Conservation (phyloP, 2,797 vertebrate genomes). For the Dermochelys coriacea region DNA sequence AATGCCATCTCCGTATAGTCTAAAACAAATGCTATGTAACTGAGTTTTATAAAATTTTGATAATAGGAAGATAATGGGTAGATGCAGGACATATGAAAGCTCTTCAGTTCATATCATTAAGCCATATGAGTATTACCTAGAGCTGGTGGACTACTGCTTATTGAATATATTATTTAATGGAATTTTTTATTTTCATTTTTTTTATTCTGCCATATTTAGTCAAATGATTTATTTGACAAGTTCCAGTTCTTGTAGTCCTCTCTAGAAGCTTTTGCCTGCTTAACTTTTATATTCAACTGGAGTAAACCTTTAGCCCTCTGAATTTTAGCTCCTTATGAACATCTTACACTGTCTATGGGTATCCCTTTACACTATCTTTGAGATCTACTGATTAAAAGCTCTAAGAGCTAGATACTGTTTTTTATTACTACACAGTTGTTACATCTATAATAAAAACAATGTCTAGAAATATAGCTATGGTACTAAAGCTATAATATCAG, state of each 20-base stretch:
- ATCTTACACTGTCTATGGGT: neutral
- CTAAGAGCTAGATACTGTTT: neutral
- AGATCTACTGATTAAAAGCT: neutral
- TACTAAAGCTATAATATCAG: neutral
- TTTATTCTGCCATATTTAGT: neutral
- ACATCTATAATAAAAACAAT: neutral
- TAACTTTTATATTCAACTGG: neutral
- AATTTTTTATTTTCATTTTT: neutral
- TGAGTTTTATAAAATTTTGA: neutral
- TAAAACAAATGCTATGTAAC: neutral
- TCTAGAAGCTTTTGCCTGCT: neutral
- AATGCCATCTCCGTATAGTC: neutral
- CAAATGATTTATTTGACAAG: neutral
- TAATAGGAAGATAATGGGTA: neutral
- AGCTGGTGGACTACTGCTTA: neutral
- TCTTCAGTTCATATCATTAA: neutral
- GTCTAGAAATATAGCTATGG: neutral
- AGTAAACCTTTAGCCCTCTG: neutral
- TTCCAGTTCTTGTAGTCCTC: neutral
- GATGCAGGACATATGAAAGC: neutral
- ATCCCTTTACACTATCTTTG: neutral
- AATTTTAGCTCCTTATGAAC: fast-evolving
- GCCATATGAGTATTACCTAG: neutral
- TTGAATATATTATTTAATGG: neutral
- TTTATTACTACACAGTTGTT: neutral